Base-by-base conservation (phyloP, 2,888 invertebrate genomes). In the Drosophila merina region DNA sequence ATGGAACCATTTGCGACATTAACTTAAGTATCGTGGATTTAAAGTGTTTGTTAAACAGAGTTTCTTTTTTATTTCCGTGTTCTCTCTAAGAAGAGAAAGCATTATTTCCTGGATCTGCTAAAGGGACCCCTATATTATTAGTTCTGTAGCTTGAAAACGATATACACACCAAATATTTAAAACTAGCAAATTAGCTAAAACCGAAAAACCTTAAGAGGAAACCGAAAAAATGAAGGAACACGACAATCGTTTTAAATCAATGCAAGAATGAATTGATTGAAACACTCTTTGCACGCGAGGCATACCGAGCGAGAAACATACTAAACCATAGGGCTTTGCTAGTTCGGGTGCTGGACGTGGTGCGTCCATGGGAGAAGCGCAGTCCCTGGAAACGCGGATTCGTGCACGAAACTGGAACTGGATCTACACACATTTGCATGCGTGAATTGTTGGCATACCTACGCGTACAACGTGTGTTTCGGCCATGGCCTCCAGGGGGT, bases 381-480 rank as follows among this genome's bases (percentile, higher is more conserved):
- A 40, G 4, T 47, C 6, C 30, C 36, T 36, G 4, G 44, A 28
- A 30, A 47, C 25, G 55, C 36, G 14, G 59, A 58, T 51, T 66
- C 60, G 47, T 49, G 60, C 67, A 49, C 48, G 67, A 74, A 50
- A 68, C 72, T 82, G 64, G 64, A 81, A 84, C 81, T 83, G 80
- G 75, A 83, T 59, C 70, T 71, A 55, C 70, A 68, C 64, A 78
- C 71, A 88, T 89, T 89, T 89, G 88, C 88, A 89, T 89, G 84
- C 80, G 79, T 86, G 76, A 88, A 88, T 90, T 88, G 88, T 83
- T 89, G 83, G 87, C 83, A 90, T 89, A 88, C 90, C 89, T 90
- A 89, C 90, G 90, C 90, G 89, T 81, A 74, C 80, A 76, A 72
- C 74, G 77, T 78, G 83, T 73, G 62, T 68, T 51, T 25, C 12